Evolutionary conservation across 1,140 invertebrate genomes (phyloP).

Genomic region (Whitmania pigra): DNA sequence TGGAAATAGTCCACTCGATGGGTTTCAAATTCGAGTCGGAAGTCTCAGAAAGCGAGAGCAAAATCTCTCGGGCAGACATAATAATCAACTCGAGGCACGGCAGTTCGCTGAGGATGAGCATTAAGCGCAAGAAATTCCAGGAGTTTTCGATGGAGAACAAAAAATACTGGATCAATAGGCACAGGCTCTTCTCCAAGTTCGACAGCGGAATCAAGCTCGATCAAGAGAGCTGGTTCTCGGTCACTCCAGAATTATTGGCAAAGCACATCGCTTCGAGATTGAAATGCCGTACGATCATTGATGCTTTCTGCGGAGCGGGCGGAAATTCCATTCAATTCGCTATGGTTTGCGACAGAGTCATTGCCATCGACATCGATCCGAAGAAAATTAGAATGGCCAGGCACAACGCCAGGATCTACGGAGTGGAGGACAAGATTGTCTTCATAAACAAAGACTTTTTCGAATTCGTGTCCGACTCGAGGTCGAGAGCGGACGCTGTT

Average conservation of each 20-base stretch:
- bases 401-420: conserved; percentile 79
- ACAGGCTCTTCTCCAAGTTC: no score
- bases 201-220: background rate
- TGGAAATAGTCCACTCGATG: no score
- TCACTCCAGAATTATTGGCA: conserved; percentile 89
- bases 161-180: no score
- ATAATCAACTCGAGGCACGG: no score
- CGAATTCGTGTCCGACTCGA: conserved; percentile 30
- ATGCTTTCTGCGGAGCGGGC: conserved; percentile 93
- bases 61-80: no score
- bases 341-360: conserved; percentile 69
- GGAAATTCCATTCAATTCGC: conserved; percentile 97
- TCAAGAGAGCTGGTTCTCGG: conserved; percentile 91
- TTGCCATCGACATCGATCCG: conserved; percentile 85
- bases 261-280: conserved; percentile 64
- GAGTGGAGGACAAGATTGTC: conserved; percentile 73
- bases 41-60: no score
- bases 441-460: conserved; percentile 86
- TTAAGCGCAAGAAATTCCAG: no score
- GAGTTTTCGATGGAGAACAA: no score
- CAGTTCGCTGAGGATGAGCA: no score
- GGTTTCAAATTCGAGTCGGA: no score
- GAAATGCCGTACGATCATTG: conserved; percentile 64
- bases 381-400: conserved; percentile 68
- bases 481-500: conserved; percentile 56